Conservation (phyloP, 1,140 invertebrate species). For the Megalonaias nervosa region DNA sequence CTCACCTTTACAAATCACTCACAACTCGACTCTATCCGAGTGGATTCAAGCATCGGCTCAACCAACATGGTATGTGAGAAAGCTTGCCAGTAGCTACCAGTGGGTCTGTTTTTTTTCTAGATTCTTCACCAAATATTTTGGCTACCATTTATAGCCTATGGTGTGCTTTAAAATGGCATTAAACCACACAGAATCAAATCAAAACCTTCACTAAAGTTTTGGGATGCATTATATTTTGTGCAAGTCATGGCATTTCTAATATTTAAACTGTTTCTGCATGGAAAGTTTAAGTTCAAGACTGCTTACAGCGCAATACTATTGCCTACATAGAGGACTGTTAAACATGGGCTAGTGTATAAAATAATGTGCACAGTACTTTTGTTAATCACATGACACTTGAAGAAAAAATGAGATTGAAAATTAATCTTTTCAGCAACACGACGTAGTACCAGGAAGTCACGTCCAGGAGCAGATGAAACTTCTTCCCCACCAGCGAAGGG, state of each 20-base stretch:
- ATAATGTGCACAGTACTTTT: neutral
- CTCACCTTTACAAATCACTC: too few relatives aligned
- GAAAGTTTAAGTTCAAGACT: slow-evolving; percentile 9
- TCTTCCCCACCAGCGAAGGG: slow-evolving; percentile 57
- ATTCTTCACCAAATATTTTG: too few relatives aligned
- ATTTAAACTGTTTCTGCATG: slow-evolving; percentile 36
- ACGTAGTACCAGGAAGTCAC: slow-evolving; percentile 46
- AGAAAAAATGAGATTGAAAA: too few relatives aligned
- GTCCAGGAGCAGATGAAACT: slow-evolving; percentile 34
- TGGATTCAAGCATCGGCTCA: too few relatives aligned
- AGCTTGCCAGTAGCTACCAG: too few relatives aligned
- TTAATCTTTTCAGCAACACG: slow-evolving; percentile 39
- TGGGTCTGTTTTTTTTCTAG: too few relatives aligned
- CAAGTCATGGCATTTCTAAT: too few relatives aligned
- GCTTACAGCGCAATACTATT: neutral
- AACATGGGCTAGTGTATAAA: neutral
- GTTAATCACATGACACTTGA: neutral
- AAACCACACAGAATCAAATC: too few relatives aligned
- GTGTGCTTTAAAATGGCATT: too few relatives aligned
- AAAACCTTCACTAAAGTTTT: neutral
- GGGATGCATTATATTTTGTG: neutral
- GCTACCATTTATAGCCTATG: too few relatives aligned
- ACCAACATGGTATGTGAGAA: too few relatives aligned
- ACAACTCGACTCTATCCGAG: too few relatives aligned
- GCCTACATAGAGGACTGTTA: neutral